phyloP scores from a whole-genome alignment of 2,113 vertebrate species.

The Xiphorhynchus elegans region DNA sequence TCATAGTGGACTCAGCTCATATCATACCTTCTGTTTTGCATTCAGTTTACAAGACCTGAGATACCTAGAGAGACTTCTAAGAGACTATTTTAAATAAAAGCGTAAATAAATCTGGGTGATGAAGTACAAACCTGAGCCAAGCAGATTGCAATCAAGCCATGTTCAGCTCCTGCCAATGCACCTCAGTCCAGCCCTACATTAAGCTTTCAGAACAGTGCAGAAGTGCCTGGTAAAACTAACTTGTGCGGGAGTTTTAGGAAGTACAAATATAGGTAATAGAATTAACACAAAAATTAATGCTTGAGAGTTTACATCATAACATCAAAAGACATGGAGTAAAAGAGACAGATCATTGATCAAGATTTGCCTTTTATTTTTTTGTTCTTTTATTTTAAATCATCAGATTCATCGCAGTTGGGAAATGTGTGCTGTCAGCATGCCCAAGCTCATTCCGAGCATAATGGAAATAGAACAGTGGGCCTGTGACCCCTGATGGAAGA shows the following conservation, averaged over 20 bases:
- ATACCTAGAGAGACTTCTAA: background rate
- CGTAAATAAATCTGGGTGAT: background rate
- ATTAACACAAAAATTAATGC: background rate
- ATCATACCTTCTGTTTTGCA: background rate
- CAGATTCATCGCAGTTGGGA: background rate
- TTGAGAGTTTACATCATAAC: background rate
- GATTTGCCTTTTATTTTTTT: background rate
- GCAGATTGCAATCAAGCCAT: background rate
- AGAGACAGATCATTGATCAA: background rate
- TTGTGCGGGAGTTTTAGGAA: background rate
- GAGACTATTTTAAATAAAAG: background rate
- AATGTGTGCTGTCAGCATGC: background rate
- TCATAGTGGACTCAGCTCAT: background rate
- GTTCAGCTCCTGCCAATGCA: background rate
- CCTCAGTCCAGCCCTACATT: background rate
- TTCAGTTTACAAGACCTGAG: constrained; percentile 1
- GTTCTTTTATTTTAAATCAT: background rate
- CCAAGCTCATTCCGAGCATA: background rate
- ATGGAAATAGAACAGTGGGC: background rate
- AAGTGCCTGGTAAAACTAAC: background rate
- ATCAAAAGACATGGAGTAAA: background rate
- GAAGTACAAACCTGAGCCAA: background rate
- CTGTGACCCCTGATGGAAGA: background rate
- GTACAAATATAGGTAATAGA: background rate
- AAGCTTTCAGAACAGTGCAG: background rate